Conservation (phyloP, 2,888 invertebrate species). For the Flexamia atlantica region DNA sequence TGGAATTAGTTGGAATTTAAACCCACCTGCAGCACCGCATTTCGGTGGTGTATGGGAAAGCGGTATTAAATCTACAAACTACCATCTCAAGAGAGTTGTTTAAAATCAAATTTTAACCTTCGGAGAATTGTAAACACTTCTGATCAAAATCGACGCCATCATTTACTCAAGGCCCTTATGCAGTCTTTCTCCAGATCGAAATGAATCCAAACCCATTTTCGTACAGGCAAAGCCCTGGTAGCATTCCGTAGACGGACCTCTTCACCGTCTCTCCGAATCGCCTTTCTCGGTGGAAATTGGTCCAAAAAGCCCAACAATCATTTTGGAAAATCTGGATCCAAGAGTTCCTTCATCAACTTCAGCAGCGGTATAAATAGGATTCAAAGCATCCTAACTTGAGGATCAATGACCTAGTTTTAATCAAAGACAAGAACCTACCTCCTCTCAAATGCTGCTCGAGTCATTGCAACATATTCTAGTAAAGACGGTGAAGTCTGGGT, state of each 20-base stretch:
- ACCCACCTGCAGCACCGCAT: constrained; percentile 71
- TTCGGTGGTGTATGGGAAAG: constrained; percentile 73
- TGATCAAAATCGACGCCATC: constrained; percentile 72
- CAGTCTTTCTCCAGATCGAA: constrained; percentile 37
- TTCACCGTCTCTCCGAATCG: constrained; percentile 54
- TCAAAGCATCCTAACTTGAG: constrained; percentile 60
- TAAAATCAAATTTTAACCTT: constrained; percentile 69
- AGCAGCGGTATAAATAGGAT: constrained; percentile 70
- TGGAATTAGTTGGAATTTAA: constrained; percentile 49
- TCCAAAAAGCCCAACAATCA: constrained; percentile 67
- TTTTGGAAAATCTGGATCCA: constrained; percentile 70
- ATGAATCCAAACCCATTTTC: constrained; percentile 16
- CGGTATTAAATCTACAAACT: constrained; percentile 72
- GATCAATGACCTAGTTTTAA: constrained; percentile 69
- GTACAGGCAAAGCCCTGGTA: constrained; percentile 41
- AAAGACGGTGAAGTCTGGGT: constrained; percentile 70
- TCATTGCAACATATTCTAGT: constrained; percentile 69
- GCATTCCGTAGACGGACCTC: constrained; percentile 23
- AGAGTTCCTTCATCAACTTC: constrained; percentile 70
- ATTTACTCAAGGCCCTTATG: constrained; percentile 71
- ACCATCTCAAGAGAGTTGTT: constrained; percentile 70
- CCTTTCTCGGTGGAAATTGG: constrained; percentile 69
- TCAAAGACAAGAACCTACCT: constrained; percentile 69
- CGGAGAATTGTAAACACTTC: constrained; percentile 71
- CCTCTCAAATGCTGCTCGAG: constrained; percentile 70